phyloP scores from a whole-genome alignment of 2,888 invertebrate species.

The Lasioglossum leucozonium region DNA sequence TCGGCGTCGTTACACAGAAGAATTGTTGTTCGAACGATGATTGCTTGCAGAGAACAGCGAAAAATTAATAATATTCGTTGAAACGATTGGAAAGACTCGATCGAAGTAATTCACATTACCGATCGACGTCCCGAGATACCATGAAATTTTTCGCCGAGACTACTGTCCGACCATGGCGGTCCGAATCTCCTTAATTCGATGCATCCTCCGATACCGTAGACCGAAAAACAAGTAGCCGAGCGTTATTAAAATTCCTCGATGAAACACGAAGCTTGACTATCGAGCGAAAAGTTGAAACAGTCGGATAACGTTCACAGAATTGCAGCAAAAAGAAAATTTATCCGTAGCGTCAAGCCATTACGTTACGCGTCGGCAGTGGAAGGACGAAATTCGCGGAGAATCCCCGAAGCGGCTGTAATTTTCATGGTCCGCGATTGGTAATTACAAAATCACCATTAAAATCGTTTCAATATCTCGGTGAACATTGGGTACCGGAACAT shows the following conservation, averaged over 20 bases:
- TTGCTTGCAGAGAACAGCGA: background rate
- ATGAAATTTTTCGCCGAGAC: background rate
- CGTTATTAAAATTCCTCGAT: background rate
- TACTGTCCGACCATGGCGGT: background rate
- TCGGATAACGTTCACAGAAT: background rate
- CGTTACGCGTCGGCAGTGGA: background rate
- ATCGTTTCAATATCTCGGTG: conserved; percentile 35
- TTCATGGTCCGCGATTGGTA: conserved; percentile 13
- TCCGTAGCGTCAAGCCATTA: background rate
- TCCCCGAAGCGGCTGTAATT: conserved; percentile 23
- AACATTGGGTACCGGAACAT: conserved; percentile 30
- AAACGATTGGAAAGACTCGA: too few species aligned
- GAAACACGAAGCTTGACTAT: background rate
- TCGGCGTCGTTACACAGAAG: background rate
- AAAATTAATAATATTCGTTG: too few species aligned
- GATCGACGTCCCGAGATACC: background rate
- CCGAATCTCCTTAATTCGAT: background rate
- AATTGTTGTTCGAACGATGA: background rate
- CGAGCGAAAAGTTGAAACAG: background rate
- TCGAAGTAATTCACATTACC: background rate
- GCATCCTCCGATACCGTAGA: background rate
- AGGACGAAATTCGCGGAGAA: background rate
- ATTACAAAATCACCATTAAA: conserved; percentile 41
- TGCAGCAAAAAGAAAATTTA: background rate
- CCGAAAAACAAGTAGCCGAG: too few species aligned